Conservation (phyloP, 2,797 vertebrate genomes). For the Gymnocypris eckloni region DNA sequence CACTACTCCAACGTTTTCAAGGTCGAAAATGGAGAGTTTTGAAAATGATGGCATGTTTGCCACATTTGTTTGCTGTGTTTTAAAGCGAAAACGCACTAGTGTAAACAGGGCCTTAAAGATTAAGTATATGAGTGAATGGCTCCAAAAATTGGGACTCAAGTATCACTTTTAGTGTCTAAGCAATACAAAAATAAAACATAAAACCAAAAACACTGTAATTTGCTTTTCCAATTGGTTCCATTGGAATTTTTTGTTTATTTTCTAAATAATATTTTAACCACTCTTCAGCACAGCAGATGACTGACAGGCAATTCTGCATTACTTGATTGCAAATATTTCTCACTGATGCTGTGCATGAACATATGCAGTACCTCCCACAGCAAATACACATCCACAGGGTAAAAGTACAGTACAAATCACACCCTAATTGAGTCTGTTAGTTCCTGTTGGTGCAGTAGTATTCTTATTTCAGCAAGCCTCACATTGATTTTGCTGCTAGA, state of each 20-base stretch:
- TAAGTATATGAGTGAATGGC: too few relatives aligned
- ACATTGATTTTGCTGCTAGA: conserved; percentile 22
- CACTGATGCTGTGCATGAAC: background rate
- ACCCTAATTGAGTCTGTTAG: background rate
- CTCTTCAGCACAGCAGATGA: background rate
- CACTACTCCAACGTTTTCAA: too few relatives aligned
- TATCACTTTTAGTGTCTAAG: too few relatives aligned
- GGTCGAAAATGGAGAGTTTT: too few relatives aligned
- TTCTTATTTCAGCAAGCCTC: conserved; percentile 24
- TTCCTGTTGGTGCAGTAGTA: conserved; percentile 11
- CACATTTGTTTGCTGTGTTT: too few relatives aligned
- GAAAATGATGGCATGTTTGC: too few relatives aligned
- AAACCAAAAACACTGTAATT: too few relatives aligned
- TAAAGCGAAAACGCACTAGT: too few relatives aligned
- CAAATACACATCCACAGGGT: background rate
- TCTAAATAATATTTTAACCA: background rate
- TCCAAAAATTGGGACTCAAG: too few relatives aligned
- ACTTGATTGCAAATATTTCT: background rate
- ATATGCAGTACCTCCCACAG: background rate
- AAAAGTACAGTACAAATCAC: background rate
- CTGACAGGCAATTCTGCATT: background rate
- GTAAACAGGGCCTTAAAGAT: too few relatives aligned
- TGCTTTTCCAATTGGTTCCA: too few relatives aligned
- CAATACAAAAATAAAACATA: too few relatives aligned
- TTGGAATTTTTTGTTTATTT: background rate